Conservation (phyloP, 2,888 invertebrate genomes). For the Cephus pulcher region DNA sequence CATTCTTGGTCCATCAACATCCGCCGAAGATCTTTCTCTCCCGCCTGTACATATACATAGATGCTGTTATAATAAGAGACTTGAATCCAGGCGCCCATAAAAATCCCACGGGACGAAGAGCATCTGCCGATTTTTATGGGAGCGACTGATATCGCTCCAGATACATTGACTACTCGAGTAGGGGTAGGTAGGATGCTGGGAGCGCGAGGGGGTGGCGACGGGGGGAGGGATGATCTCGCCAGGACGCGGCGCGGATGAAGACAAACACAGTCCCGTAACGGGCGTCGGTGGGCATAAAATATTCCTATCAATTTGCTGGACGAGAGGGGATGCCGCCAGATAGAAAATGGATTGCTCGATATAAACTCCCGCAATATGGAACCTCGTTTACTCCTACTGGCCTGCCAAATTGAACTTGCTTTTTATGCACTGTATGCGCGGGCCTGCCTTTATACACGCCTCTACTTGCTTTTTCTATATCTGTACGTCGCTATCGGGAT, state of each 20-base stretch:
- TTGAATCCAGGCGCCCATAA: too few relatives aligned
- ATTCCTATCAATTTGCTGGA: constrained; percentile 46
- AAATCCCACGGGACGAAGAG: constrained; percentile 15
- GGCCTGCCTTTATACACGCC: too few relatives aligned
- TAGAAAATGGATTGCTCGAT: constrained; percentile 45
- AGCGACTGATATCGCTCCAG: not conserved
- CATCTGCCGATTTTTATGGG: constrained; percentile 20
- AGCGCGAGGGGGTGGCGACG: too few relatives aligned
- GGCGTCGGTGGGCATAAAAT: constrained; percentile 36
- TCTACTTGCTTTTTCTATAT: constrained; percentile 6
- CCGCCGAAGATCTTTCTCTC: not conserved
- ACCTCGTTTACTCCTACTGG: not conserved
- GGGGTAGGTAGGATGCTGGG: too few relatives aligned
- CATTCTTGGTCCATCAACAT: too few relatives aligned
- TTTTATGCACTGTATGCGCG: not conserved
- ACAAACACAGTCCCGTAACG: constrained; percentile 14
- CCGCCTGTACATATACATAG: not conserved
- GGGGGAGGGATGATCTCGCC: not conserved
- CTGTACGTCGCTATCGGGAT: not conserved
- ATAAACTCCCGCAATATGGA: constrained; percentile 19
- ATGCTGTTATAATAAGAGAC: not conserved
- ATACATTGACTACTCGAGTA: not conserved
- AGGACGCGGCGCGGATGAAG: not conserved
- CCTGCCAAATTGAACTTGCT: not conserved
- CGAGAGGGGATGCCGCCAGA: constrained; percentile 32